Evolutionary conservation across 2,888 invertebrate genomes (phyloP), one percentile per base, ranked within the genome.

Genomic region (Stenchaetothrips biformis): DNA sequence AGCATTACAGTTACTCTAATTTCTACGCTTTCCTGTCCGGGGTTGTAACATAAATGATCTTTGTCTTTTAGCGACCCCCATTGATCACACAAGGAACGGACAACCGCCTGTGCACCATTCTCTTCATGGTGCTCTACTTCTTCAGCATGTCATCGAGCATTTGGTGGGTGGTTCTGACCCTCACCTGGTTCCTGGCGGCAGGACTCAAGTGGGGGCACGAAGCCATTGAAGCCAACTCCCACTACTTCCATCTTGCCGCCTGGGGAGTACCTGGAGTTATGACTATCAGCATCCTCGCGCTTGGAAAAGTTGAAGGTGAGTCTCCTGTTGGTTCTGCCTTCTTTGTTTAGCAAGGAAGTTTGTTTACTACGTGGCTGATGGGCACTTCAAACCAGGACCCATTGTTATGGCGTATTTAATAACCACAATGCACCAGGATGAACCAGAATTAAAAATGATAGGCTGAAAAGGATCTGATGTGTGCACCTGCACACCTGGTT

Each of bases 181-280:
- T 98, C 82, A 97, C 98, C 80, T 98, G 98, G 98, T 98, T 97
- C 88, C 89, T 98, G 85, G 96, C 97, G 77, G 97, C 98, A 82
- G 97, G 97, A 53, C 90, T 98, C 81, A 98, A 98, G 88, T 98
- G 98, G 98, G 97, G 97, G 78, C 97, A 97, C 87, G 98, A 98
- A 89, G 98, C 98, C 62, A 98, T 98, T 85, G 97, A 97, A 89
- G 95, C 96, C 80, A 96, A 98, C 88, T 97, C 97, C 16, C 96
- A 97, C 88, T 96, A 97, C 87, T 98, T 98, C 87, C 98, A 98
- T 90, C 90, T 98, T 84, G 95, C 95, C 81, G 98, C 98, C n/a
- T 98, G 98, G 98, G 97, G 97, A 80, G 94, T 98, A 79, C 98
- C 98, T 79, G 98, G 98, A 81, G 90, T 97, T 81, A 96, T 97